These are phyloP conservation scores for Callocephalon fimbriatum DNA, from an alignment of 2,113 vertebrate species.

Conservation along the genomic window DNA sequence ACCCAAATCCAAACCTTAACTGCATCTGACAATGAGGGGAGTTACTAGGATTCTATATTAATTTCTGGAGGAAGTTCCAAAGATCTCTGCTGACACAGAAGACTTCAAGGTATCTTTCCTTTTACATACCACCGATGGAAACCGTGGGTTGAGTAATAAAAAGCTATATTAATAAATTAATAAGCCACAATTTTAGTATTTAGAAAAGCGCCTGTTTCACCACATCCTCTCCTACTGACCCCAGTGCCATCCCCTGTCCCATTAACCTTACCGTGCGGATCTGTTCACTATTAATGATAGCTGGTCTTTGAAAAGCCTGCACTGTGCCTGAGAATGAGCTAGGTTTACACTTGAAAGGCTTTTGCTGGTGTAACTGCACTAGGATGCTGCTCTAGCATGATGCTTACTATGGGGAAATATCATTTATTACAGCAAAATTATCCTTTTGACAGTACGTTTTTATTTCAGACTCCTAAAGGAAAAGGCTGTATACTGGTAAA, in stretches of 20 bases:
- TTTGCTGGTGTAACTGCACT: background rate
- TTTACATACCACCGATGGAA: background rate
- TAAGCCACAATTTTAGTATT: background rate
- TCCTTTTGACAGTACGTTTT: background rate
- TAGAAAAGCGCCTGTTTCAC: background rate
- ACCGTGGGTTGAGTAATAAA: background rate
- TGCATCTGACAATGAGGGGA: background rate
- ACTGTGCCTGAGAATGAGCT: background rate
- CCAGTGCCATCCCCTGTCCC: background rate
- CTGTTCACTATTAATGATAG: background rate
- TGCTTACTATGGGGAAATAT: background rate
- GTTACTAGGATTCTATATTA: background rate
- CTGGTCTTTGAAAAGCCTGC: background rate
- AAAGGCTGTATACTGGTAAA: background rate
- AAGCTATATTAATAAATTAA: background rate
- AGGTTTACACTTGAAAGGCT: background rate
- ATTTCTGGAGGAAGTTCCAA: background rate
- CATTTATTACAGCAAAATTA: background rate
- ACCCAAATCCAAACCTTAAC: background rate
- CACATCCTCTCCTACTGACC: background rate
- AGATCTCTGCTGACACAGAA: background rate
- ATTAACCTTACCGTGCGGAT: accelerated
- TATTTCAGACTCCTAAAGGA: background rate
- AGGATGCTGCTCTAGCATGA: too few species aligned
- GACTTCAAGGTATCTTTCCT: background rate